phyloP scores from a whole-genome alignment of 2,888 invertebrate genomes.

The Eupithecia exiguata region DNA sequence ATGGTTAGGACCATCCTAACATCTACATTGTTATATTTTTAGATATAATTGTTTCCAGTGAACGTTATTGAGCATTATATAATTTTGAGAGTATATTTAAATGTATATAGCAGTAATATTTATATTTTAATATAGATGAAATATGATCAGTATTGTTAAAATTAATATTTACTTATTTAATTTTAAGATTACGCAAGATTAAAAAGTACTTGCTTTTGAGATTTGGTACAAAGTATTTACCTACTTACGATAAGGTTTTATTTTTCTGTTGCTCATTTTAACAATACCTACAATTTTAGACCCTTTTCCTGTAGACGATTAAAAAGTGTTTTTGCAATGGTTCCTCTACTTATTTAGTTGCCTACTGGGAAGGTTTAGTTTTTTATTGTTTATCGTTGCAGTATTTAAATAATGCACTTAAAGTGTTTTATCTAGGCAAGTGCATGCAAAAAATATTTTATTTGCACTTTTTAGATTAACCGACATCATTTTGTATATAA shows the following conservation, averaged over 20 bases:
- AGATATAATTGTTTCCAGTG: slow-evolving; percentile 36
- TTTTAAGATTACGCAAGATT: slow-evolving; percentile 42
- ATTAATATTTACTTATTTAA: slow-evolving; percentile 51
- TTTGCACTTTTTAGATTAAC: slow-evolving; percentile 25
- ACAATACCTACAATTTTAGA: slow-evolving; percentile 42
- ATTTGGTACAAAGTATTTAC: slow-evolving; percentile 60
- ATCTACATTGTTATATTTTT: slow-evolving; percentile 5
- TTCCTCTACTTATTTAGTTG: slow-evolving; percentile 5
- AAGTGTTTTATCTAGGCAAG: slow-evolving; percentile 36
- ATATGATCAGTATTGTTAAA: slow-evolving; percentile 61
- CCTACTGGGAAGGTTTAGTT: slow-evolving; percentile 10
- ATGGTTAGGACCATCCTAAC: slow-evolving; percentile 44
- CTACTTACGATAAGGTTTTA: slow-evolving; percentile 45
- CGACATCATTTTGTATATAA: slow-evolving; percentile 40
- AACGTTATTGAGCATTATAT: slow-evolving; percentile 20
- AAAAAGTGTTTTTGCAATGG: not conserved
- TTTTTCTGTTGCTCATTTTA: slow-evolving; percentile 49
- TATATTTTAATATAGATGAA: slow-evolving; percentile 35
- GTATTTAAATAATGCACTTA: slow-evolving; percentile 34
- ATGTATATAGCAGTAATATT: slow-evolving; percentile 32
- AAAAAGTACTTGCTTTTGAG: slow-evolving; percentile 49
- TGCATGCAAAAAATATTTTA: slow-evolving; percentile 22
- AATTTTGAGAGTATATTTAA: slow-evolving; percentile 25
- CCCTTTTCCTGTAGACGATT: slow-evolving; percentile 34
- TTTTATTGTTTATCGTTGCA: slow-evolving; percentile 42